These are phyloP conservation scores for Microctenopoma steveboyesi DNA, from an alignment of 2,797 vertebrate genomes.

Conservation along the genomic window DNA sequence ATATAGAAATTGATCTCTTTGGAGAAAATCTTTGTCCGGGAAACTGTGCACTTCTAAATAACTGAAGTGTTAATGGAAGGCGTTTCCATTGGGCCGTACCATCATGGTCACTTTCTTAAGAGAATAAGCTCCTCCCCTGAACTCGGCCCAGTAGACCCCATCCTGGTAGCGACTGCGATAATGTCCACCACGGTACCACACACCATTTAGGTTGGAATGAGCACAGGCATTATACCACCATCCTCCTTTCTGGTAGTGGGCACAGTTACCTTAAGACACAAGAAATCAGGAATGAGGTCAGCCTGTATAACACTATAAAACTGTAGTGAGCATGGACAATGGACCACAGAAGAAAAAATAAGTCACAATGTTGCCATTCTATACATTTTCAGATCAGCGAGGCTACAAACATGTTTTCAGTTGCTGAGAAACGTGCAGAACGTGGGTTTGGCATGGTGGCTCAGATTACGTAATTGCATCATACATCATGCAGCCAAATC, in stretches of 20 bases:
- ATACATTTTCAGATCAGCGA: too few relatives aligned
- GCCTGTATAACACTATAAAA: background rate
- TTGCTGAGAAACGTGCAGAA: background rate
- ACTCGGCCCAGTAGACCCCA: constrained; percentile 95
- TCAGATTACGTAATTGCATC: background rate
- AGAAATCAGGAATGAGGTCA: constrained; percentile 10
- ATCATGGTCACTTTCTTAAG: constrained; percentile 89
- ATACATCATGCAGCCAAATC: too few relatives aligned
- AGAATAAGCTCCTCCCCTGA: constrained; percentile 92
- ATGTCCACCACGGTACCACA: constrained; percentile 95
- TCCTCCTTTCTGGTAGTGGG: constrained; percentile 95
- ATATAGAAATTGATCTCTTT: background rate
- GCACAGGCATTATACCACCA: constrained; percentile 98
- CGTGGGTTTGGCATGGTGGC: background rate
- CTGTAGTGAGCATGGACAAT: background rate
- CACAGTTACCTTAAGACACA: constrained; percentile 88
- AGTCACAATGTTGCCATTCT: background rate
- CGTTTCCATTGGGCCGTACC: constrained; percentile 93
- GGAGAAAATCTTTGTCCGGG: background rate
- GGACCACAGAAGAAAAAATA: too few relatives aligned
- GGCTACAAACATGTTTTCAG: background rate
- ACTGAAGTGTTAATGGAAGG: constrained; percentile 84
- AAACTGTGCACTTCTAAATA: background rate
- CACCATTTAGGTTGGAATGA: constrained; percentile 94
- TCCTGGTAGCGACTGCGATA: constrained; percentile 95